Evolutionary conservation across 2,113 vertebrate genomes (phyloP).

Genomic region (Monarcha castaneiventris): DNA sequence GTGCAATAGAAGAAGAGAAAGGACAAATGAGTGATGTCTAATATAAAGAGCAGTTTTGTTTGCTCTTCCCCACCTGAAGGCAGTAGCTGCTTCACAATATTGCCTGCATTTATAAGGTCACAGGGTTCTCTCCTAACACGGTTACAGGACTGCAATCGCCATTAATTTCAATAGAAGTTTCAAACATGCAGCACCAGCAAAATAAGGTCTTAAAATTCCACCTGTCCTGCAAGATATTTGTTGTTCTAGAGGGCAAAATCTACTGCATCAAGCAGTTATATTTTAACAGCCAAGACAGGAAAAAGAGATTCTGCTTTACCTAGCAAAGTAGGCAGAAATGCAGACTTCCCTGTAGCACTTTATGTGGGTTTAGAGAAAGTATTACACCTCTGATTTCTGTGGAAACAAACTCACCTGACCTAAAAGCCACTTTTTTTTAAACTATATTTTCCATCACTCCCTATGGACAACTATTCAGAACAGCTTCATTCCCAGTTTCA

Average conservation of each 20-base stretch:
- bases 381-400: background rate
- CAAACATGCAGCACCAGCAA: slow-evolving; percentile 57
- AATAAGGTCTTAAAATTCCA: slow-evolving; percentile 53
- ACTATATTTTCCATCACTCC: fast-evolving
- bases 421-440: background rate
- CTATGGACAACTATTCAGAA: background rate
- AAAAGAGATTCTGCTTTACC: background rate
- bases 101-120: slow-evolving; percentile 54
- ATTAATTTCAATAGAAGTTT: slow-evolving; percentile 52
- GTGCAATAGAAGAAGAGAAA: background rate
- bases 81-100: slow-evolving; percentile 31
- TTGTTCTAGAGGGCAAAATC: background rate
- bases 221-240: slow-evolving; percentile 32
- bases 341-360: background rate
- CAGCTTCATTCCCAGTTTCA: background rate
- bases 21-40: slow-evolving; percentile 35
- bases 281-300: background rate
- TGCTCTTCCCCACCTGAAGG: slow-evolving; percentile 50
- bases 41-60: slow-evolving; percentile 44
- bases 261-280: background rate
- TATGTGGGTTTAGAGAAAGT: background rate
- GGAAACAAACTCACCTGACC: background rate
- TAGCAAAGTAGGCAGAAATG: background rate
- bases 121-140: background rate
- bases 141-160: background rate